These are phyloP conservation scores for Fistularia commersonii DNA, from an alignment of 2,797 vertebrate species.

Conservation along the genomic window DNA sequence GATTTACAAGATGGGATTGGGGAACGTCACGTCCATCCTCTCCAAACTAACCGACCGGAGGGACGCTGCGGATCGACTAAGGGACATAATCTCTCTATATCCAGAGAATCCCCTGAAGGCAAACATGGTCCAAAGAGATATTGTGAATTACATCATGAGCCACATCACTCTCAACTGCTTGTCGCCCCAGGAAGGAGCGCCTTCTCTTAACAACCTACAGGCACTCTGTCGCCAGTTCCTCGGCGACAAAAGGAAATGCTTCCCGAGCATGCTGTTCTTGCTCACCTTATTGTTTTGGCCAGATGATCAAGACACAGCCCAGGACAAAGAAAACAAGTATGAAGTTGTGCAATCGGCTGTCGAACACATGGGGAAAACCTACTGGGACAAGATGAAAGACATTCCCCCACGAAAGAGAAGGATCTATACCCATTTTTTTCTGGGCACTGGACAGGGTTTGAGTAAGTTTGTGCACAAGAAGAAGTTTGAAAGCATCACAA, in stretches of 20 bases:
- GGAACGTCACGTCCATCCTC: conserved; percentile 76
- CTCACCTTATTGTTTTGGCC: conserved; percentile 83
- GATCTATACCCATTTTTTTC: conserved; percentile 78
- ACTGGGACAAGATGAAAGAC: conserved; percentile 73
- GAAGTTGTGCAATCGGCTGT: conserved; percentile 69
- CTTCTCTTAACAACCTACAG: conserved; percentile 61
- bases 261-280: conserved; percentile 73
- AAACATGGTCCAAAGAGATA: conserved; percentile 63
- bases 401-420: conserved; percentile 73
- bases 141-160: conserved; percentile 71
- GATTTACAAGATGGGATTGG: conserved; percentile 75
- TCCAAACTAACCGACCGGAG: conserved; percentile 71
- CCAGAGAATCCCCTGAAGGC: conserved; percentile 52
- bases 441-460: conserved; percentile 68
- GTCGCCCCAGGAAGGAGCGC: conserved; percentile 57
- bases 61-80: conserved; percentile 49
- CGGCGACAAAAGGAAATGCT: conserved; percentile 58
- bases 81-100: conserved; percentile 73
- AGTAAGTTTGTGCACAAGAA: conserved; percentile 69
- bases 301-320: conserved; percentile 69
- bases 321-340: conserved; percentile 64
- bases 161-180: conserved; percentile 76
- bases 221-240: conserved; percentile 67
- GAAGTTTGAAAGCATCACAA: conserved; percentile 57
- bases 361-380: conserved; percentile 64